These are phyloP conservation scores for Spatula clypeata DNA, from an alignment of 2,797 vertebrate genomes.

Conservation along the genomic window DNA sequence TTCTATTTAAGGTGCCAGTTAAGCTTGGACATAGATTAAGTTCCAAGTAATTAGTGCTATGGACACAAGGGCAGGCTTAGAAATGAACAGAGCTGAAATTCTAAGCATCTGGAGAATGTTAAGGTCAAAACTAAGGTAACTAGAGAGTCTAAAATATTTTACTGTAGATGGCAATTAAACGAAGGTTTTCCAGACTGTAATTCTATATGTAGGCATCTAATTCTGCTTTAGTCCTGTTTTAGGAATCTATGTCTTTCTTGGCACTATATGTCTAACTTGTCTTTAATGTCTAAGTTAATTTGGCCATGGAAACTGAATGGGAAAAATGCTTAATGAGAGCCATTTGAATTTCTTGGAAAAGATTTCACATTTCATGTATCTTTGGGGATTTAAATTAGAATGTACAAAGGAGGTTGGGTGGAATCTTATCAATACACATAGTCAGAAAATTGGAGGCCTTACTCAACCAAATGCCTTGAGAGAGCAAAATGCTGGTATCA, in stretches of 20 bases:
- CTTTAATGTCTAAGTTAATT: conserved; percentile 10
- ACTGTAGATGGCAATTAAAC: neutral
- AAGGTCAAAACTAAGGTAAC: neutral
- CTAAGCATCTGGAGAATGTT: neutral
- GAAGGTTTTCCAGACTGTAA: neutral
- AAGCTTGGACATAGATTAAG: neutral
- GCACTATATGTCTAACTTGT: neutral
- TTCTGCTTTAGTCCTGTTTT: neutral
- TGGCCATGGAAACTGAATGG: neutral
- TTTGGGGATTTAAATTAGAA: neutral
- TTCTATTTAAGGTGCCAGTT: neutral
- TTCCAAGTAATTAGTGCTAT: neutral
- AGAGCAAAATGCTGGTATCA: neutral
- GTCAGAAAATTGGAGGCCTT: conserved; percentile 1
- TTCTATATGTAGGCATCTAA: neutral
- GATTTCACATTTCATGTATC: neutral
- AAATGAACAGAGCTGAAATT: neutral
- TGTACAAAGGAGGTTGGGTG: neutral
- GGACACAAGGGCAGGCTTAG: neutral
- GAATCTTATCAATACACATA: neutral
- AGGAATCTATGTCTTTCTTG: neutral
- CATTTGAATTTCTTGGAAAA: neutral
- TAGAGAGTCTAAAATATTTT: neutral
- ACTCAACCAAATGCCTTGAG: neutral
- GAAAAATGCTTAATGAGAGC: neutral